phyloP scores from a whole-genome alignment of 2,113 vertebrate species.

The Propithecus coquereli region DNA sequence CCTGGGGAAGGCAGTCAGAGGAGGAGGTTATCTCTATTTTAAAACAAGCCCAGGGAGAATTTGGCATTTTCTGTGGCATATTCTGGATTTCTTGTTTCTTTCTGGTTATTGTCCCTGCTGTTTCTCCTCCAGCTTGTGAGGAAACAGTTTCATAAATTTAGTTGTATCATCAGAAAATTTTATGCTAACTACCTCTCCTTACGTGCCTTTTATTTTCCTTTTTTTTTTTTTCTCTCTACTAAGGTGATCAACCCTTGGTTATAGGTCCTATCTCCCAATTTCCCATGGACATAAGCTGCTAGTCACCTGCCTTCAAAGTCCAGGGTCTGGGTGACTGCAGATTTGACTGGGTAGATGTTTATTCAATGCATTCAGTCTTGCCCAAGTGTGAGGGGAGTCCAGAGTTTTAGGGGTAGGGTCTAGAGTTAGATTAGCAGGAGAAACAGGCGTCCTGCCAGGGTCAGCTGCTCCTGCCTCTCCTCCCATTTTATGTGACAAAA shows the following conservation, averaged over 20 bases:
- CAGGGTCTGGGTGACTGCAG: background rate
- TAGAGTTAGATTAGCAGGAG: background rate
- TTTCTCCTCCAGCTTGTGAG: background rate
- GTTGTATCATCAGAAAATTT: background rate
- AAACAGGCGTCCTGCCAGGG: background rate
- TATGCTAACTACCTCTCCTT: background rate
- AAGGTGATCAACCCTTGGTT: background rate
- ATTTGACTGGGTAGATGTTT: background rate
- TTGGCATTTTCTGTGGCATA: background rate
- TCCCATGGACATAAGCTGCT: background rate
- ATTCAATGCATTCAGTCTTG: background rate
- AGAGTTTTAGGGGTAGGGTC: background rate
- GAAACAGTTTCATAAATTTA: background rate
- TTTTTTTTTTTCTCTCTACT: background rate
- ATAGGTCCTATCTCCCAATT: background rate
- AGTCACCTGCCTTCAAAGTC: background rate
- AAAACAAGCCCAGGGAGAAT: background rate
- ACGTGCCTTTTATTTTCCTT: background rate
- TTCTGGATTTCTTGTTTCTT: background rate
- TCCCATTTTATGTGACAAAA: background rate
- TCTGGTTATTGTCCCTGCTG: background rate
- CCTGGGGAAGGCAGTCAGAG: background rate
- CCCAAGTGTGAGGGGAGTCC: background rate
- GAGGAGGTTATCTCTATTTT: background rate
- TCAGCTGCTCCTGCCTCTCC: background rate